These are phyloP conservation scores for Apodemus speciosus DNA, from an alignment of 2,113 vertebrate genomes.

Conservation along the genomic window DNA sequence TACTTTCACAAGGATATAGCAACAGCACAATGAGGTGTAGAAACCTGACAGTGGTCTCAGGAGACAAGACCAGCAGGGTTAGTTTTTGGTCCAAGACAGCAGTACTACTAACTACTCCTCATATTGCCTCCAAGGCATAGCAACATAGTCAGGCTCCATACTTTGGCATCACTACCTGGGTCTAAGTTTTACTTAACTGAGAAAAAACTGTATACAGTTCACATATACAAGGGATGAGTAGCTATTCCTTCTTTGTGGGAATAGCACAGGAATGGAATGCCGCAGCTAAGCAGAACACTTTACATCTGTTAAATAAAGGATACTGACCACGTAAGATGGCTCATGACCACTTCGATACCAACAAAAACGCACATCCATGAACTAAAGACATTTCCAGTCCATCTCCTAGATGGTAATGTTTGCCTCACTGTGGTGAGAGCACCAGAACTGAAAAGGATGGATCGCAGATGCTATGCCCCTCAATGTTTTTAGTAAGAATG, in stretches of 20 bases:
- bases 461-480: background rate
- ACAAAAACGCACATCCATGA: background rate
- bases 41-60: background rate
- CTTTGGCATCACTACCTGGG: background rate
- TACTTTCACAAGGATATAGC: background rate
- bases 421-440: background rate
- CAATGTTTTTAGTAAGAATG: background rate
- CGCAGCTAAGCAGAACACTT: background rate
- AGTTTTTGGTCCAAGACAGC: background rate
- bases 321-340: background rate
- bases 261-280: background rate
- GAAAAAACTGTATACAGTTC: background rate
- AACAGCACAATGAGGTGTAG: background rate
- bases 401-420: background rate
- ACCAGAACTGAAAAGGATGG: background rate
- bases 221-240: background rate
- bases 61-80: background rate
- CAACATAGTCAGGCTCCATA: background rate
- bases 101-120: background rate
- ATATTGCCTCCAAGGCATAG: background rate
- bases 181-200: background rate
- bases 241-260: background rate
- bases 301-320: background rate
- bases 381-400: background rate
- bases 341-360: background rate